Conservation (phyloP, 2,888 invertebrate species). For the Yponomeuta evonymella region DNA sequence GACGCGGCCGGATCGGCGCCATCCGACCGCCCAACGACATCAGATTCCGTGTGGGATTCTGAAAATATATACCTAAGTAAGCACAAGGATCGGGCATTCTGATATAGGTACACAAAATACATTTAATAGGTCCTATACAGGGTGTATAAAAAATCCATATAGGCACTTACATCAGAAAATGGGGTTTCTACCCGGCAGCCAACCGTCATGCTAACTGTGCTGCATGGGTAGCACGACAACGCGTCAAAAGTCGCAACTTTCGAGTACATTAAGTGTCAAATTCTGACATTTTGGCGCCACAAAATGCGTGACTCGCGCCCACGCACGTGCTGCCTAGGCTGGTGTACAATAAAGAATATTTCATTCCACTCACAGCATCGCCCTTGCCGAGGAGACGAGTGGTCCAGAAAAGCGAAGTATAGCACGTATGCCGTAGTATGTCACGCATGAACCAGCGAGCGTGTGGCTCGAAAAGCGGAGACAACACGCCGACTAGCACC, state of each 20-base stretch:
- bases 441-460: slow-evolving; percentile 78
- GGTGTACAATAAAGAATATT: too few species aligned
- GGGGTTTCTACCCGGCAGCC: neutral
- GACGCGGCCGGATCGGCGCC: slow-evolving; percentile 56
- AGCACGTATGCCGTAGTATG: slow-evolving; percentile 72
- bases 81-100: too few species aligned
- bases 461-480: slow-evolving; percentile 76
- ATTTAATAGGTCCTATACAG: too few species aligned
- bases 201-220: slow-evolving; percentile 12
- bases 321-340: too few species aligned
- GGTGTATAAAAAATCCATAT: too few species aligned
- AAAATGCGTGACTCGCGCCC: too few species aligned
- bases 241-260: too few species aligned
- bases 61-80: neutral
- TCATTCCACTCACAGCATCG: slow-evolving; percentile 48
- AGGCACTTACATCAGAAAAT: too few species aligned
- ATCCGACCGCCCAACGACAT: slow-evolving; percentile 61
- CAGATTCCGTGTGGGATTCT: slow-evolving; percentile 51
- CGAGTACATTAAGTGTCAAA: too few species aligned
- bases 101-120: too few species aligned
- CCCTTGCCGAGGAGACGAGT: slow-evolving; percentile 58
- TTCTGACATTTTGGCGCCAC: too few species aligned
- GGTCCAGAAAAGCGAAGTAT: slow-evolving; percentile 72
- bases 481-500: slow-evolving; percentile 64
- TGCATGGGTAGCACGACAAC: too few species aligned